Evolutionary conservation across 2,888 invertebrate genomes (phyloP), one percentile per base, ranked within the genome.

Genomic region (Lepeophtheirus nordmannii): DNA sequence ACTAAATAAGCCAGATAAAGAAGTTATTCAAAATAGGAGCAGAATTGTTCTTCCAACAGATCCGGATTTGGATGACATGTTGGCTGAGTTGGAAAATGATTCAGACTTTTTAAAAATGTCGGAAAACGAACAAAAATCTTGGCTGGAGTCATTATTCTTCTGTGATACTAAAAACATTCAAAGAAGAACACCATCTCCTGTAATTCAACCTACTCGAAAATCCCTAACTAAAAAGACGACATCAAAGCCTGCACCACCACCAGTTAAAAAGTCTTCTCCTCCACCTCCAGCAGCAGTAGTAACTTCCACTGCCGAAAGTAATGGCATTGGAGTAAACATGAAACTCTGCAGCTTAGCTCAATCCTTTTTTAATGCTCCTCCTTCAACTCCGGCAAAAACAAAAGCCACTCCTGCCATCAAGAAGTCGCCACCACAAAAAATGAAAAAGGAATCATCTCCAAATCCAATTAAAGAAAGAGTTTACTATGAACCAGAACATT

Each of bases 101-200:
- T 37, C 20, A 1, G 58, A 65, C 38, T 65, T 65, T 39, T 10
- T 14, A 22, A 37, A 58, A 30, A 14, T 65, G 57, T 38, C 65
- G 12, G 65, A 65, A 10, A 65, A 65, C 38, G 65, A 65, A 14
- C 65, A 65, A 38, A 57, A 39, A 11, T 17, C 65, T 14, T 65
- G 65, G 65, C 58, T 65, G 10, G 65, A 65, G 38, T 65, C 65
- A 17, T 17, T 65, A n/a, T 65, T 65, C 58, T 64, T 64, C 23
- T 37, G 46, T 10, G 64, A 64, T 17, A 64, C 64, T 10, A 17
- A 17, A 12, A 17, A 17, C 20, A 30, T 20, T 14, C 61, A 30
- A n/a, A 38, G 20, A 30, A 14, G 30, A 14, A 58, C 58, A 8
- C 30, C 58, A 20, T 22, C 58, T 5, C 22, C 22, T 22, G 17